Evolutionary conservation across 2,797 vertebrate species (phyloP).

Genomic region (Oceanodroma leucorhoa): DNA sequence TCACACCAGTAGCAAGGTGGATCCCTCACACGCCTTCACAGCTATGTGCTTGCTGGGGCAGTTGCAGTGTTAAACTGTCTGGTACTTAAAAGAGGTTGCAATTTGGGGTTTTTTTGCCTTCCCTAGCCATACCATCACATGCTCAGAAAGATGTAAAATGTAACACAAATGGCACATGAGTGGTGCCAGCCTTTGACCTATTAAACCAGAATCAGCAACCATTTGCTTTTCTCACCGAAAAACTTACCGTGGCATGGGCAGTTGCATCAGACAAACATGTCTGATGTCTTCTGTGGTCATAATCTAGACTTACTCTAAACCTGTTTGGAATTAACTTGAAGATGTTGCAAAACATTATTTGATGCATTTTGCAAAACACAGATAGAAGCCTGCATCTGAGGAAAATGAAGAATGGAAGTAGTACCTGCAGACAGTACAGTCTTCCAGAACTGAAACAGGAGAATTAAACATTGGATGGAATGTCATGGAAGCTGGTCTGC

Average conservation of each 20-base stretch:
- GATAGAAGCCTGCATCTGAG: neutral
- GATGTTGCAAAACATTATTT: neutral
- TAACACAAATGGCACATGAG: neutral
- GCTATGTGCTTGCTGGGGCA: neutral
- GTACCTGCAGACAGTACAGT: neutral
- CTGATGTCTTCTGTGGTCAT: neutral
- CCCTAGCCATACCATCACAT: neutral
- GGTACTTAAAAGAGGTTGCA: neutral
- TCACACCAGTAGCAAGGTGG: neutral
- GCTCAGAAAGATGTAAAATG: neutral
- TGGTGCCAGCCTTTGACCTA: neutral
- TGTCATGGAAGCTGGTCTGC: neutral
- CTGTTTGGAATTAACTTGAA: neutral
- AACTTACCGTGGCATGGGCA: neutral
- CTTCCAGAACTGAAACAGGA: neutral
- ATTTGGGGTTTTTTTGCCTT: accelerated
- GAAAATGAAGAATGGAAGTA: neutral
- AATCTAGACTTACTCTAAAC: neutral
- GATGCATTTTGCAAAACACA: neutral
- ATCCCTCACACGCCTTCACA: neutral
- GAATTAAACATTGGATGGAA: neutral
- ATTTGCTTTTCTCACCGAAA: neutral
- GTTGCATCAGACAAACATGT: neutral
- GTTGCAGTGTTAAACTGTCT: neutral
- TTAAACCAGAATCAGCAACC: neutral